Conservation (phyloP, 2,888 invertebrate species). For the Orgyia antiqua region DNA sequence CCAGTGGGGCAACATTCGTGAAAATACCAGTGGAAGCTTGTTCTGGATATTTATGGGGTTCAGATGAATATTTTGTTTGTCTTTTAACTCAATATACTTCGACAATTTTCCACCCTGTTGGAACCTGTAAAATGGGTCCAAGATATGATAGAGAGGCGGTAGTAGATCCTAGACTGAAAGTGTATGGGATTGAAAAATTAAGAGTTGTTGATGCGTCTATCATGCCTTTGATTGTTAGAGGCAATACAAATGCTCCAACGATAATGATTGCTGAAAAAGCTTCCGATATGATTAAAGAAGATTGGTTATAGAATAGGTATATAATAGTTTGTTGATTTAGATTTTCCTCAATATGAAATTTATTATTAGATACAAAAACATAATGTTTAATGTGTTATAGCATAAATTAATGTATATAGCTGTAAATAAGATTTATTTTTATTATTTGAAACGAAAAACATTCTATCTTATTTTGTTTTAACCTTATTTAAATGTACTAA, state of each 20-base stretch:
- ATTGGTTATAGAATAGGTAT: slow-evolving; percentile 36
- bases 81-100: slow-evolving; percentile 81
- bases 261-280: slow-evolving; percentile 93
- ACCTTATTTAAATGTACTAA: too few species aligned
- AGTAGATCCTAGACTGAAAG: slow-evolving; percentile 80
- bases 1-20: slow-evolving; percentile 75
- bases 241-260: slow-evolving; percentile 90
- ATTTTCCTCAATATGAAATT: too few species aligned
- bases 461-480: too few species aligned
- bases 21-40: slow-evolving; percentile 80
- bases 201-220: slow-evolving; percentile 84
- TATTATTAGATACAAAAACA: too few species aligned
- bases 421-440: too few species aligned
- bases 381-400: too few species aligned
- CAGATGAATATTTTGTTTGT: slow-evolving; percentile 83
- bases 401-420: too few species aligned
- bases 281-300: slow-evolving; percentile 86
- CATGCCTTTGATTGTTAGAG: slow-evolving; percentile 81
- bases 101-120: slow-evolving; percentile 84
- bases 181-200: slow-evolving; percentile 79
- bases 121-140: slow-evolving; percentile 85
- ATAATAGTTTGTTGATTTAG: too few species aligned
- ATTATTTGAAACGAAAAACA: too few species aligned
- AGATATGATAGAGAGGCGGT: slow-evolving; percentile 79
- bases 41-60: slow-evolving; percentile 72